Evolutionary conservation across 92 coral and sea anemone genomes (phyloP), one percentile per base, ranked within the genome.

Genomic region (Zoanthus solanderi): DNA sequence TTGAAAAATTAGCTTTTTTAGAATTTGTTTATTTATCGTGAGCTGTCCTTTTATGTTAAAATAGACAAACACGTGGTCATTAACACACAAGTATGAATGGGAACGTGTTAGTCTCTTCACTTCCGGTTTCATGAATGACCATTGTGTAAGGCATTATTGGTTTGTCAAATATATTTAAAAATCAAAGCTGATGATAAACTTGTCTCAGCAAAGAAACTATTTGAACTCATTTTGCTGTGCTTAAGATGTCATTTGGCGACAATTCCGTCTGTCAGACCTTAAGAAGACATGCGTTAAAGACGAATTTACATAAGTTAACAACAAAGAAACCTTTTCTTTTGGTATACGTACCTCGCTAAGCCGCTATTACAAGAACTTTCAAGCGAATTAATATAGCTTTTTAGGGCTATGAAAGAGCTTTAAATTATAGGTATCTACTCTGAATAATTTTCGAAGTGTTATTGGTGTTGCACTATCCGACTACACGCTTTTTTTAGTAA

Each of bases 31-130:
- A 45, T 9, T 50, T 44, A 34, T 73, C 54, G 16, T 15, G n/a
- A 9, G 54, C 66, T 37, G 23, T 37, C 52, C 50, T 37, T 79
- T 78, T 79, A 60, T 79, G 37, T 61, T 79, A 4, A 42, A 50
- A 34, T 23, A 16, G 7, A 67, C 71, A 45, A 18, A 45, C 85
- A 81, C 85, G 85, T 81, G 85, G 85, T 68, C 73, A 6, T 81
- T 9, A 77, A 81, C 84, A 81, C 75, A 54, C 67, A 42, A 30
- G 10, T 29, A 11, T 63, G 28, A 80, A 61, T 57, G 30, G 71
- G 31, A 57, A 57, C 71, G 5, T 7, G 52, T 60, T 31, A 78
- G 69, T 34, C 28, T 9, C 63, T 13, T 3, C 4, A 31, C 16
- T 65, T 81, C 85, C 85, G 85, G 85, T 46, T 63, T 53, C 45